Conservation (phyloP, 2,113 vertebrate species). For the Cyrtonyx montezumae region DNA sequence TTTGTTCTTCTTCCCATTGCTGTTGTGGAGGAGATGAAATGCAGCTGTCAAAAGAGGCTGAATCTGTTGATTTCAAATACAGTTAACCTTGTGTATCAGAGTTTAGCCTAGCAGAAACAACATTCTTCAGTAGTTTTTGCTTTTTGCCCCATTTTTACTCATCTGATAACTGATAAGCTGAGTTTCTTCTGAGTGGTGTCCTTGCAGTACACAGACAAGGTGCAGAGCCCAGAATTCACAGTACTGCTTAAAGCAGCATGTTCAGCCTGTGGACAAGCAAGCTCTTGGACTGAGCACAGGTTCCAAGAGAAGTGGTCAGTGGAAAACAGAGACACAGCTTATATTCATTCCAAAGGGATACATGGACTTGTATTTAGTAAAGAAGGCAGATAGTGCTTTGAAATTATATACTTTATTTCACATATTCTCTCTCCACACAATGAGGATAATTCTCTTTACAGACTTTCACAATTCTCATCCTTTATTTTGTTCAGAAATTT, state of each 20-base stretch:
- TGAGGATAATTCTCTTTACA: neutral
- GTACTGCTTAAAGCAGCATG: neutral
- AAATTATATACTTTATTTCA: neutral
- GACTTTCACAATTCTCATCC: neutral
- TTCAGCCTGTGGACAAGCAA: neutral
- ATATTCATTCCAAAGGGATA: neutral
- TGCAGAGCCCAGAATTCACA: neutral
- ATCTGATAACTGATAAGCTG: neutral
- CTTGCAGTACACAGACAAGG: neutral
- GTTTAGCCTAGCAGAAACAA: neutral
- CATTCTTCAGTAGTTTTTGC: constrained; percentile 1
- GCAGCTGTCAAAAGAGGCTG: neutral
- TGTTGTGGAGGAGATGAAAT: neutral
- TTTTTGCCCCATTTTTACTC: neutral
- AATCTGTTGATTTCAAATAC: neutral
- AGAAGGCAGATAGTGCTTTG: neutral
- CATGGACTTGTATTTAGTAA: neutral
- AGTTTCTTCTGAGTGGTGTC: neutral
- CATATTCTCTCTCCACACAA: neutral
- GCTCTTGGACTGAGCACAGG: neutral
- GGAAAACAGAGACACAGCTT: neutral
- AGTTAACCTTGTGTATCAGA: neutral
- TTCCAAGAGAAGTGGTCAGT: neutral
- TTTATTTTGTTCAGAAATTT: neutral
- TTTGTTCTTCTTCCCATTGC: neutral